phyloP scores from a whole-genome alignment of 1,140 invertebrate species.

The Caenorhabditis briggsae region DNA sequence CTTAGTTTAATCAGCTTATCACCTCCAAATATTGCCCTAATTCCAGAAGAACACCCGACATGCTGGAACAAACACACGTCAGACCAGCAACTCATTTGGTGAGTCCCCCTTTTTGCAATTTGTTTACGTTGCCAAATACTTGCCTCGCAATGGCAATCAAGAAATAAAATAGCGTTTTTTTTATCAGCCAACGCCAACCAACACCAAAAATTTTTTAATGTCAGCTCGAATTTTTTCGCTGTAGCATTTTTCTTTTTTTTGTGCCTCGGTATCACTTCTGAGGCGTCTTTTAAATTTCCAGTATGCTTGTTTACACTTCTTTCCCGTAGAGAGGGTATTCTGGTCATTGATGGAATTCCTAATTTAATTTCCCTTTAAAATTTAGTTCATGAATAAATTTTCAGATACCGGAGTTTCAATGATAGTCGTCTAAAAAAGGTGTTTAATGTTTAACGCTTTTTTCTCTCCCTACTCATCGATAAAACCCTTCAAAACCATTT shows the following conservation, averaged over 20 bases:
- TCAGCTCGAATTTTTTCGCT: conserved; percentile 18
- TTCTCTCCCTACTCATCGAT: background rate
- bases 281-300: conserved; percentile 18
- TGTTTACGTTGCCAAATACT: background rate
- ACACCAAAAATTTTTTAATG: conserved; percentile 1
- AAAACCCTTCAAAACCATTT: background rate
- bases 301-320: conserved; percentile 4
- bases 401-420: conserved; percentile 6
- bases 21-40: background rate
- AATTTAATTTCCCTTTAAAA: background rate
- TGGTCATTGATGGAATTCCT: conserved; percentile 31
- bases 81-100: conserved; percentile 30
- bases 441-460: conserved; percentile 39
- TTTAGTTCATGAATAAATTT: background rate
- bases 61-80: conserved; percentile 45
- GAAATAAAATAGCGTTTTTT: conserved; percentile 51
- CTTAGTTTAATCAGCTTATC: conserved; percentile 9
- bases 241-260: conserved; percentile 13
- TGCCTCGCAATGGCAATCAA: conserved; percentile 35
- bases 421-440: background rate
- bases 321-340: background rate
- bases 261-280: conserved; percentile 27
- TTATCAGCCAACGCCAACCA: conserved; percentile 20
- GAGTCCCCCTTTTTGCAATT: background rate
- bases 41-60: conserved; percentile 26